Evolutionary conservation across 2,113 vertebrate species (phyloP).

Genomic region (Acrocephalus kingi): DNA sequence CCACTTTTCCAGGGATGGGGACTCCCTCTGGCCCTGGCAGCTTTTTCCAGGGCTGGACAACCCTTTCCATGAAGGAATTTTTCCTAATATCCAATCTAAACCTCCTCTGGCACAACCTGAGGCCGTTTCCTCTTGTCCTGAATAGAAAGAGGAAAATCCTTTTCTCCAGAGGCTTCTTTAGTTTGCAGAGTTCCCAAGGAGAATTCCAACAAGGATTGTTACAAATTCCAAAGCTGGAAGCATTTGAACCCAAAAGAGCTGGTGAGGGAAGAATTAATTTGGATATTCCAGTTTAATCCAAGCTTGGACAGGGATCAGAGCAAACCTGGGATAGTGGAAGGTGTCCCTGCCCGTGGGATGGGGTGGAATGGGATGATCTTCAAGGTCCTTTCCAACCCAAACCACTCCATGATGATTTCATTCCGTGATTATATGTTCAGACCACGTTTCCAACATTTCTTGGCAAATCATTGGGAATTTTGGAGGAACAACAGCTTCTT

Average conservation of each 20-base stretch:
- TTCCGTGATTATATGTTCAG: neutral
- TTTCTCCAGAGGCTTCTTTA: neutral
- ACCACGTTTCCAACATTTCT: neutral
- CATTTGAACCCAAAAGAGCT: neutral
- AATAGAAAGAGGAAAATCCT: neutral
- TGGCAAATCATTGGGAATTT: neutral
- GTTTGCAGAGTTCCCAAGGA: neutral
- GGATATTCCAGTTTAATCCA: neutral
- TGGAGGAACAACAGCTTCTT: neutral
- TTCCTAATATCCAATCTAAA: neutral
- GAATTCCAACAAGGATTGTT: neutral
- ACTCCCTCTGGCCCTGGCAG: neutral
- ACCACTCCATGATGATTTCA: neutral
- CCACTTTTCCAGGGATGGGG: neutral
- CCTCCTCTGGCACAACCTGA: neutral
- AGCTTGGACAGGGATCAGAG: neutral
- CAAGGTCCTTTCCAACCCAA: neutral
- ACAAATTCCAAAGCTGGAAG: accelerated
- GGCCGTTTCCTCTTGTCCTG: neutral
- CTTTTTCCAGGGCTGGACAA: neutral
- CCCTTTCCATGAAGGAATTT: neutral
- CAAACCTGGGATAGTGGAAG: neutral
- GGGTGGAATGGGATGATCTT: neutral
- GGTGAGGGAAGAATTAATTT: neutral
- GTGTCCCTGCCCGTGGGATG: neutral